phyloP scores from a whole-genome alignment of 2,113 vertebrate species.

The Mesitornis unicolor region DNA sequence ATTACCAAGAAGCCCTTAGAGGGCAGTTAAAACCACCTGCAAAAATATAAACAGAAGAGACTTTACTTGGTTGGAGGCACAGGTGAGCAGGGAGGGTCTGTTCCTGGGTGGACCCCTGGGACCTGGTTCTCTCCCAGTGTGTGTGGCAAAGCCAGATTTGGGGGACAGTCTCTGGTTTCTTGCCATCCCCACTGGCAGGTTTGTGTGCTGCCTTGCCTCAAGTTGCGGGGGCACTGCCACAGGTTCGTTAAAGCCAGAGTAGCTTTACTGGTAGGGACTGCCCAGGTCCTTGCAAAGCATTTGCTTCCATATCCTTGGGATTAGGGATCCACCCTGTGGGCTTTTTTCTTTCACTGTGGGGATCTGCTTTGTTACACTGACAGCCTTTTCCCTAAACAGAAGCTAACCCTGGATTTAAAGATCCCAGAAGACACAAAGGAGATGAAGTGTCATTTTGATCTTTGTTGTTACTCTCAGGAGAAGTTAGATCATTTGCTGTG shows the following conservation, averaged over 20 bases:
- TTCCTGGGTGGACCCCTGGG: neutral
- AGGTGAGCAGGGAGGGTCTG: neutral
- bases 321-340: neutral
- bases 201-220: neutral
- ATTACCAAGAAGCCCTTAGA: neutral
- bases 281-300: neutral
- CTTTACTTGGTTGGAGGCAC: neutral
- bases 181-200: neutral
- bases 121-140: neutral
- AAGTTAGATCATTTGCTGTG: neutral
- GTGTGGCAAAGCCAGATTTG: accelerated
- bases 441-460: neutral
- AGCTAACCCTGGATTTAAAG: neutral
- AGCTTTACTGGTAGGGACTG: neutral
- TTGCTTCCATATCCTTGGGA: neutral
- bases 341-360: neutral
- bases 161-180: neutral
- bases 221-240: neutral
- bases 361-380: neutral
- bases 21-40: neutral
- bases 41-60: neutral
- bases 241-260: neutral
- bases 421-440: neutral
- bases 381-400: neutral
- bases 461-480: neutral